These are phyloP conservation scores for Drosophila santomea DNA, from an alignment of 1,140 invertebrate genomes.

Conservation along the genomic window DNA sequence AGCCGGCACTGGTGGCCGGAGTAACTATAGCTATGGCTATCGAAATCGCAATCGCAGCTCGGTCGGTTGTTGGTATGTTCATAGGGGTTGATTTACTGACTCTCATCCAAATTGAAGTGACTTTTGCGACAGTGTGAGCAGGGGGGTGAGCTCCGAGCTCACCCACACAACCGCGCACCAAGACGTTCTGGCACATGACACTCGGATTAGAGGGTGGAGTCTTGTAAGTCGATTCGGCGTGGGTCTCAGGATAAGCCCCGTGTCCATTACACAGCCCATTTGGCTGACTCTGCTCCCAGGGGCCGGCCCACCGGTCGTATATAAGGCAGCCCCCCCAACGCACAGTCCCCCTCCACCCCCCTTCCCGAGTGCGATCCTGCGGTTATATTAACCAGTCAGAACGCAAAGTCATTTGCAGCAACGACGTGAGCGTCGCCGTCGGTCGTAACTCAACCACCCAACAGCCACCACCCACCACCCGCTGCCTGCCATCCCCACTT, in stretches of 20 bases:
- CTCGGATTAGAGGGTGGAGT: constrained; percentile 67
- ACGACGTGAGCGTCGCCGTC: constrained; percentile 38
- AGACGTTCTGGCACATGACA: constrained; percentile 64
- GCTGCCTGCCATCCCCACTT: background rate
- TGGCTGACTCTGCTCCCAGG: constrained; percentile 40
- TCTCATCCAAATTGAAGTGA: constrained; percentile 84
- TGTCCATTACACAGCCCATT: constrained; percentile 65
- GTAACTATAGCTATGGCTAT: constrained; percentile 23
- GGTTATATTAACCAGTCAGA: constrained; percentile 85
- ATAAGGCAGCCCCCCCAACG: constrained; percentile 25
- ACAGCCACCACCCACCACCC: background rate
- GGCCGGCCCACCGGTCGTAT: constrained; percentile 18
- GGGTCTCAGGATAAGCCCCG: constrained; percentile 29
- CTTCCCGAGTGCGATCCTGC: constrained; percentile 70
- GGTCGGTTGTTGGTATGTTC: constrained; percentile 72
- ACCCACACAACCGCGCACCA: constrained; percentile 6
- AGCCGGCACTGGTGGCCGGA: constrained; percentile 56
- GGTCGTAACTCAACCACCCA: constrained; percentile 31
- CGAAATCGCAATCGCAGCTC: constrained; percentile 14
- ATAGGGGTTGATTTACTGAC: constrained; percentile 85
- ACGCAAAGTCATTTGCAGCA: constrained; percentile 79
- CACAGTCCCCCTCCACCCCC: constrained; percentile 12
- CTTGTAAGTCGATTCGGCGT: constrained; percentile 62
- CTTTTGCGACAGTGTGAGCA: constrained; percentile 79
- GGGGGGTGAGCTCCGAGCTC: background rate